These are phyloP conservation scores for Eristalis intricaria DNA, from an alignment of 2,888 invertebrate genomes.

Conservation along the genomic window DNA sequence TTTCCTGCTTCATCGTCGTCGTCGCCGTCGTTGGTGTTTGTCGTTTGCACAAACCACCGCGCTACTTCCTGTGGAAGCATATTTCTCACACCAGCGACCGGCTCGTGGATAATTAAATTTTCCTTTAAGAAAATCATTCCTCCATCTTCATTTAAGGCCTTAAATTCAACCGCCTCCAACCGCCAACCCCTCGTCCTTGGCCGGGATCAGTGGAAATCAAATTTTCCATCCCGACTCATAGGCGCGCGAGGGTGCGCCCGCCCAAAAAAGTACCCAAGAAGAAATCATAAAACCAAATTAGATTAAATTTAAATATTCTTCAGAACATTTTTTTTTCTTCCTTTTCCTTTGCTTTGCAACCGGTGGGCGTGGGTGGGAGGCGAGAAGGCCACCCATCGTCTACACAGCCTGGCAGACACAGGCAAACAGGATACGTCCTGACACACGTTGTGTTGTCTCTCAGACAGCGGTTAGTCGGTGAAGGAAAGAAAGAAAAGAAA, in stretches of 20 bases:
- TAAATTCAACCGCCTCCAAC: background rate
- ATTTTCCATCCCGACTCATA: constrained; percentile 51
- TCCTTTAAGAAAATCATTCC: constrained; percentile 62
- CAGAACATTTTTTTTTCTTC: constrained; percentile 5
- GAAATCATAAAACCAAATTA: constrained; percentile 70
- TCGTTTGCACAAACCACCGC: background rate
- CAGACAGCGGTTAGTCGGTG: constrained; percentile 53
- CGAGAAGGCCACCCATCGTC: background rate
- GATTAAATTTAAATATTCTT: constrained; percentile 71
- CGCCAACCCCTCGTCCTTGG: background rate
- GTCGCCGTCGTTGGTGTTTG: background rate
- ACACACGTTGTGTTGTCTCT: constrained; percentile 13
- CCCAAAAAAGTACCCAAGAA: constrained; percentile 52
- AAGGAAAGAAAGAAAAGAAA: background rate
- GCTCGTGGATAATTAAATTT: constrained; percentile 67
- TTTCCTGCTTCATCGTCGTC: background rate
- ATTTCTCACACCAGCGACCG: constrained; percentile 31
- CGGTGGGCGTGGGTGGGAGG: too few relatives aligned
- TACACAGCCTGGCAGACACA: background rate
- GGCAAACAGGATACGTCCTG: background rate
- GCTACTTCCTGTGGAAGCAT: constrained; percentile 6
- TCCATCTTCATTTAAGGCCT: constrained; percentile 65
- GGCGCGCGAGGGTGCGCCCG: background rate
- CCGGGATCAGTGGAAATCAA: constrained; percentile 56
- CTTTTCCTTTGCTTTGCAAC: background rate